Conservation (phyloP, 2,888 invertebrate genomes). For the Drosophila birchii region DNA sequence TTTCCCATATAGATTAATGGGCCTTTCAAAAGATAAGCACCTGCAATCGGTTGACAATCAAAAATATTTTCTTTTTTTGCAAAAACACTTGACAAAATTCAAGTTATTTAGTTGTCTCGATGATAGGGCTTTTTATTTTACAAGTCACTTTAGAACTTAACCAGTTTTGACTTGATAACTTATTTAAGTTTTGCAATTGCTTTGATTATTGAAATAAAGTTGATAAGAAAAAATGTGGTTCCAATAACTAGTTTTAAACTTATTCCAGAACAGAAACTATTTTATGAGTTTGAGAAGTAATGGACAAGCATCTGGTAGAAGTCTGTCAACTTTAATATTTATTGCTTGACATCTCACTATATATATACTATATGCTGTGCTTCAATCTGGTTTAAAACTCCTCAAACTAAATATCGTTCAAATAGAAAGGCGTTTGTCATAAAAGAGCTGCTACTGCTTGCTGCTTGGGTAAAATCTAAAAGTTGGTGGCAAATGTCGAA, state of each 20-base stretch:
- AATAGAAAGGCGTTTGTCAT: conserved; percentile 2
- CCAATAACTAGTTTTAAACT: background rate
- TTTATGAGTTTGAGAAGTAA: conserved; percentile 1
- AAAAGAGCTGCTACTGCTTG: background rate
- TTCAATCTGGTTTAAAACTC: background rate
- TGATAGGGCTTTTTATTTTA: conserved; percentile 1
- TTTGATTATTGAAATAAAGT: conserved; percentile 3
- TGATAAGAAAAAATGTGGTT: background rate
- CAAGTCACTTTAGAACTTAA: background rate
- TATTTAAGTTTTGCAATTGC: conserved; percentile 3
- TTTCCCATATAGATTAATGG: conserved; percentile 14
- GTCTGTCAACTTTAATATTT: background rate
- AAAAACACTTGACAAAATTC: conserved; percentile 6
- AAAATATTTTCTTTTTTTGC: background rate
- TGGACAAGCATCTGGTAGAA: background rate
- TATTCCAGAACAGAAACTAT: background rate
- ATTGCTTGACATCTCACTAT: background rate
- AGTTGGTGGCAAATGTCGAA: conserved; percentile 6
- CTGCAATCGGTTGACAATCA: conserved; percentile 1
- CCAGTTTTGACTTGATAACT: background rate
- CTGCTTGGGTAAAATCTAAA: background rate
- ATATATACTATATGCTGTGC: background rate
- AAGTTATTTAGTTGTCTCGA: conserved; percentile 1
- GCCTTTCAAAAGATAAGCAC: conserved; percentile 11
- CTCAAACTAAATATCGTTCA: background rate